Conservation (phyloP, 2,113 vertebrate genomes). For the Rattus rattus region DNA sequence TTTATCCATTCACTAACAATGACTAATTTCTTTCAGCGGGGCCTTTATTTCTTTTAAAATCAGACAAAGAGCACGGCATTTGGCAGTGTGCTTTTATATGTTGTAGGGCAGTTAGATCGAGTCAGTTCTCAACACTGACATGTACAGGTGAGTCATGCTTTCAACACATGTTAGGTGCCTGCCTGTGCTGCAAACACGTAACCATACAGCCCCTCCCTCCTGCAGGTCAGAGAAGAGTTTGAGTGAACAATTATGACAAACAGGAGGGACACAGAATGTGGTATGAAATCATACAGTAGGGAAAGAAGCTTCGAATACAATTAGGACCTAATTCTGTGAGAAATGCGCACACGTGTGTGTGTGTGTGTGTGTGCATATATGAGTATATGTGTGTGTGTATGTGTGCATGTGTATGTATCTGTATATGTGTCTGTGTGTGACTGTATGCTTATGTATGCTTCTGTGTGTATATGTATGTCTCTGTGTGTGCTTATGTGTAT, state of each 20-base stretch:
- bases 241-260: neutral
- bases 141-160: neutral
- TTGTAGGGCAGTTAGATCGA: neutral
- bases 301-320: neutral
- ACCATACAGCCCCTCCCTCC: neutral
- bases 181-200: neutral
- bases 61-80: neutral
- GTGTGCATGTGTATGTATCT: neutral
- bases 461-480: neutral
- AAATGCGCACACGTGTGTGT: rapidly evolving
- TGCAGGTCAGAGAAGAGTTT: neutral
- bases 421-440: neutral
- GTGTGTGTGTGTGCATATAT: neutral
- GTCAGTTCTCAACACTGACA: neutral
- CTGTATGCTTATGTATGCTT: neutral
- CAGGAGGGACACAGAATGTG: neutral
- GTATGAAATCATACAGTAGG: neutral
- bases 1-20: neutral
- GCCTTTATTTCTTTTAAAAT: neutral
- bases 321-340: neutral
- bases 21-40: neutral
- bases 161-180: neutral
- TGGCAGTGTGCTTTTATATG: neutral
- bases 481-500: neutral
- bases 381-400: too few species aligned